Base-by-base conservation (phyloP, 1,140 invertebrate species). In the Dolichoris vasculosae region DNA sequence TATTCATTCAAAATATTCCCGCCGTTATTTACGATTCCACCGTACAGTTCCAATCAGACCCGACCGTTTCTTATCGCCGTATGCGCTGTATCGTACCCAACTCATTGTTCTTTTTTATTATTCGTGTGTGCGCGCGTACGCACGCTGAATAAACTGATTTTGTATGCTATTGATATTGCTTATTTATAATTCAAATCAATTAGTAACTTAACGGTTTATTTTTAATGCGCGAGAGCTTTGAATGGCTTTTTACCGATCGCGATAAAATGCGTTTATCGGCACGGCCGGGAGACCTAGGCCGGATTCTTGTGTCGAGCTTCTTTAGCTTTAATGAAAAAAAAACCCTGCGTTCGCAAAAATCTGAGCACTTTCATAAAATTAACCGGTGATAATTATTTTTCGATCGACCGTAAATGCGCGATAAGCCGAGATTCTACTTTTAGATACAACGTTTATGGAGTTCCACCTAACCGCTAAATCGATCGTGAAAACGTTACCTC, bases 161-260 rank as follows among this genome's bases (percentile, higher is more conserved):
- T 43, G 20, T 73, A 43, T 43, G 23, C 26, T 73, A 43, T 43
- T 73, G 38, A 26, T 73, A 73, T 73, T 73, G 23, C 38, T 73
- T n/a, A 73, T 69, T 73, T 73, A 73, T 73, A 73, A 73, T 43
- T 73, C 38, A 40, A 73, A 73, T 23, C 69, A 73, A 43, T 73
- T 73, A 73, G 40, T 43, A 73, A 73, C 69, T 43, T 73, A 43
- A 73, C 38, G 69, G 69, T 73, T 73, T 73, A 73, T 73, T 73
- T 43, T 73, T 73, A 43, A 73, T 73, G 17, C 40, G 35, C 20
- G 13, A 20, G 0, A 0, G 67, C 23, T 69, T 40, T 38, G 7
- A 32, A 35, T 67, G 64, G 11, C 64, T 67, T 69, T 35, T 38
- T 69, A 38, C 67, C 13, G 67, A 69, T 17, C 67, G 67, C 2